Evolutionary conservation across 2,797 vertebrate genomes (phyloP).

Genomic region (Phrynocephalus guinanensis): DNA sequence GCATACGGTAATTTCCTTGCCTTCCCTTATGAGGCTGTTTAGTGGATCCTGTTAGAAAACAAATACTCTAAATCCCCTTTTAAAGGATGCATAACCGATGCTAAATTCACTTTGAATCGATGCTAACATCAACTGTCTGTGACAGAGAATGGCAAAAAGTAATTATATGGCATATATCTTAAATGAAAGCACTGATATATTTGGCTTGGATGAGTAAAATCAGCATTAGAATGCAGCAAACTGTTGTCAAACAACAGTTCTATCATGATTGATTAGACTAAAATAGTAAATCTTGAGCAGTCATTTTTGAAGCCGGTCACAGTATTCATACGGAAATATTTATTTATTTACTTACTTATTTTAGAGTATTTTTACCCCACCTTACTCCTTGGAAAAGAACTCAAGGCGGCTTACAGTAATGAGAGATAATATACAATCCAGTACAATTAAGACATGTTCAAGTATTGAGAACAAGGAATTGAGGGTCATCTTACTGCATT

Average conservation of each 20-base stretch:
- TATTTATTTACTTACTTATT: no score
- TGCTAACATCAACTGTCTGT: neutral
- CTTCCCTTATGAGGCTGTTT: neutral
- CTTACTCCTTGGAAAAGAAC: no score
- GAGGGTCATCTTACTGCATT: no score
- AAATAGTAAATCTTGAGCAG: conserved; percentile 17
- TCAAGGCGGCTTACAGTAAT: no score
- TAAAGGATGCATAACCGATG: neutral
- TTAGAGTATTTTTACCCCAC: no score
- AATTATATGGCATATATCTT: conserved; percentile 9
- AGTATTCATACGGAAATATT: neutral
- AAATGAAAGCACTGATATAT: conserved; percentile 15
- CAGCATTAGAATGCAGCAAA: conserved; percentile 16
- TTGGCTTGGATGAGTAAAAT: conserved; percentile 13
- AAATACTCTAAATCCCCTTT: conserved; percentile 30
- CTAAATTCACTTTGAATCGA: neutral
- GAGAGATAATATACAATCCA: no score
- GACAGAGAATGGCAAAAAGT: neutral
- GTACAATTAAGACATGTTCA: no score
- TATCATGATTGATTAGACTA: neutral
- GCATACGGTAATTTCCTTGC: neutral
- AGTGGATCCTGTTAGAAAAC: neutral
- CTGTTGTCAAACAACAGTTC: conserved; percentile 14
- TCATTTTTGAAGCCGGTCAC: conserved; percentile 19
- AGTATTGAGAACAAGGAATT: no score